Evolutionary conservation across 1,140 invertebrate species (phyloP).

Genomic region (Ptiloglossa arizonensis): DNA sequence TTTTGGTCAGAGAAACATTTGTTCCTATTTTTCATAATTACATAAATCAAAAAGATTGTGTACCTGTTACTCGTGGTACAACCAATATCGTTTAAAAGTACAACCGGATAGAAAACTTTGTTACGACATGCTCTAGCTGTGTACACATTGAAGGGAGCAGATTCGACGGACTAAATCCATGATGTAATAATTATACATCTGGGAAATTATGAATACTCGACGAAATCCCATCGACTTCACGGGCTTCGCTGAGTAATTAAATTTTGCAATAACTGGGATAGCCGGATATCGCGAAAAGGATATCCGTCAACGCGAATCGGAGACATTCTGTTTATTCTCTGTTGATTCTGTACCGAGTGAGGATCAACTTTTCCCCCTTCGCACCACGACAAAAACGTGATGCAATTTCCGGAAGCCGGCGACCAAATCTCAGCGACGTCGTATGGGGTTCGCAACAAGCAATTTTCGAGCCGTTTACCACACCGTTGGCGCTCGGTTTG

Average conservation of each 20-base stretch:
- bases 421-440: slow-evolving; percentile 42
- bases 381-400: slow-evolving; percentile 30
- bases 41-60: too few species aligned
- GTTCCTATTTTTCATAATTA: too few species aligned
- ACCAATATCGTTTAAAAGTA: too few species aligned
- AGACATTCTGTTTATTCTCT: background rate
- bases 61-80: too few species aligned
- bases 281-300: slow-evolving; percentile 20
- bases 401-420: slow-evolving; percentile 39
- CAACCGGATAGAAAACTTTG: too few species aligned
- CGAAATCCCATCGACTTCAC: background rate
- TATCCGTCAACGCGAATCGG: slow-evolving; percentile 15
- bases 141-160: background rate
- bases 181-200: background rate
- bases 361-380: slow-evolving; percentile 45
- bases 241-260: slow-evolving; percentile 30
- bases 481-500: background rate
- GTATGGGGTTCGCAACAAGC: slow-evolving; percentile 15
- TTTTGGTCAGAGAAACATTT: too few species aligned
- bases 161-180: background rate
- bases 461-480: slow-evolving; percentile 25
- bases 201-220: background rate
- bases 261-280: slow-evolving; percentile 3
- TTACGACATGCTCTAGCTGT: too few species aligned
- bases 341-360: background rate